These are phyloP conservation scores for Acomys russatus DNA, from an alignment of 2,797 vertebrate species.

Conservation along the genomic window DNA sequence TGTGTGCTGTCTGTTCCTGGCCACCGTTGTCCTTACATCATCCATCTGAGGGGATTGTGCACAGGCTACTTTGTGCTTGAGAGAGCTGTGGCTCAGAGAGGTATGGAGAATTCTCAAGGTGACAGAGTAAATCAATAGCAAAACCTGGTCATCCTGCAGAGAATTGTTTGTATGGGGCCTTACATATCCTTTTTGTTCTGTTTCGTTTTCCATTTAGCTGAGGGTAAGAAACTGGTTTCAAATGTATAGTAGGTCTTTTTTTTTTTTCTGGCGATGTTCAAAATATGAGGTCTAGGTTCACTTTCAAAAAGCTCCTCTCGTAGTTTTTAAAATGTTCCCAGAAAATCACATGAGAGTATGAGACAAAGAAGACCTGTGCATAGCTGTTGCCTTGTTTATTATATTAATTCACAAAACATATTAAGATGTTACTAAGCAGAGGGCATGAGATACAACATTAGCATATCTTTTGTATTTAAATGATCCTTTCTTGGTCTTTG, in stretches of 20 bases:
- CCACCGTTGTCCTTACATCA: not conserved
- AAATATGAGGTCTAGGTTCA: not conserved
- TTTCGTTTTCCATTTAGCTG: not conserved
- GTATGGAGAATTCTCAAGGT: not conserved
- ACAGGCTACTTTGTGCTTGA: not conserved
- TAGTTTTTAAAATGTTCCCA: slow-evolving; percentile 22
- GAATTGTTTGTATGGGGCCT: not conserved
- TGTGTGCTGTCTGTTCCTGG: not conserved
- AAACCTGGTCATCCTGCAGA: not conserved
- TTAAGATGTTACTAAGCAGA: not conserved
- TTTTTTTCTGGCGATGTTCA: not conserved
- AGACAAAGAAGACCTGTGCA: not conserved
- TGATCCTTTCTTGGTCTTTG: not conserved
- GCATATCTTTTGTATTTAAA: not conserved
- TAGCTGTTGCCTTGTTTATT: slow-evolving; percentile 23
- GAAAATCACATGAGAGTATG: not conserved
- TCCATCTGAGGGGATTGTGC: not conserved
- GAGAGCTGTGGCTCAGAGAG: not conserved
- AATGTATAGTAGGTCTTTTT: not conserved
- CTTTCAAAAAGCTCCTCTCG: slow-evolving; percentile 42
- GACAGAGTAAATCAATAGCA: not conserved
- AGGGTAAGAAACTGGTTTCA: slow-evolving; percentile 11
- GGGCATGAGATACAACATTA: not conserved
- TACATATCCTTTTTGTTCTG: not conserved
- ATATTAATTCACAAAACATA: slow-evolving; percentile 9